A percentile compares a stretch with the other conserved stretches of the same genome.
Evolutionary conservation across 1,140 invertebrate genomes (phyloP).

Genomic region (Prorops nasuta): DNA sequence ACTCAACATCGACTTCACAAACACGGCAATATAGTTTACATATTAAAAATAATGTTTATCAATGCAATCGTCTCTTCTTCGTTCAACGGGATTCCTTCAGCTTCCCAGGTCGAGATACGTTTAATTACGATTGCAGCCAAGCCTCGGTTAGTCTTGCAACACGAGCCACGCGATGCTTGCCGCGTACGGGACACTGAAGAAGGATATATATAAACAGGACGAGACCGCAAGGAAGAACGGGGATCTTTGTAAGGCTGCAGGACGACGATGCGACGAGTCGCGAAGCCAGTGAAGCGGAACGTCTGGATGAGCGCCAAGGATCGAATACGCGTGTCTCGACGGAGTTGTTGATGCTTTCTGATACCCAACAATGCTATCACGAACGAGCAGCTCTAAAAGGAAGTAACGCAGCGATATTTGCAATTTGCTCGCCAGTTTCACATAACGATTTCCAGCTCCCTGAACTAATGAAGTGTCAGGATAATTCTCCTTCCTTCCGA

Average conservation of each 20-base stretch:
- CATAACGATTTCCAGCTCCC: neutral
- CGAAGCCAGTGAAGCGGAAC: slow-evolving; percentile 22
- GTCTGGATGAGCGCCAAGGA: slow-evolving; percentile 27
- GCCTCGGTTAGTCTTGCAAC: neutral
- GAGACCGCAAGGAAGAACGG: no score
- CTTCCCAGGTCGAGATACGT: no score
- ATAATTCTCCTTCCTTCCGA: neutral
- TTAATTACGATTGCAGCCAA: no score
- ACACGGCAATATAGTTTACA: no score
- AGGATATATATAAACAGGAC: no score
- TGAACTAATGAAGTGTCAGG: neutral
- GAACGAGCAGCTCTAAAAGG: slow-evolving; percentile 1
- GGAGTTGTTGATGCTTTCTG: slow-evolving; percentile 15
- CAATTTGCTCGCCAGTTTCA: slow-evolving; percentile 6
- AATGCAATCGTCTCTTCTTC: no score
- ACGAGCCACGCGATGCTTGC: slow-evolving; percentile 2
- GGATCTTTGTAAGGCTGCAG: no score
- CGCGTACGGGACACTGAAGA: no score
- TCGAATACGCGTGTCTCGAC: slow-evolving; percentile 16
- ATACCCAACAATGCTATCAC: slow-evolving; percentile 16
- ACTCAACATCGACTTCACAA: no score
- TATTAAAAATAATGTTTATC: no score
- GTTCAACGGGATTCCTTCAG: no score
- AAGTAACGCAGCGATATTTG: slow-evolving; percentile 8
- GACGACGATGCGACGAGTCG: slow-evolving; percentile 25